A percentile compares a stretch with the other conserved stretches of the same genome.
These are phyloP conservation scores for Liasis olivaceus DNA, from an alignment of 2,797 vertebrate genomes.

Conservation along the genomic window DNA sequence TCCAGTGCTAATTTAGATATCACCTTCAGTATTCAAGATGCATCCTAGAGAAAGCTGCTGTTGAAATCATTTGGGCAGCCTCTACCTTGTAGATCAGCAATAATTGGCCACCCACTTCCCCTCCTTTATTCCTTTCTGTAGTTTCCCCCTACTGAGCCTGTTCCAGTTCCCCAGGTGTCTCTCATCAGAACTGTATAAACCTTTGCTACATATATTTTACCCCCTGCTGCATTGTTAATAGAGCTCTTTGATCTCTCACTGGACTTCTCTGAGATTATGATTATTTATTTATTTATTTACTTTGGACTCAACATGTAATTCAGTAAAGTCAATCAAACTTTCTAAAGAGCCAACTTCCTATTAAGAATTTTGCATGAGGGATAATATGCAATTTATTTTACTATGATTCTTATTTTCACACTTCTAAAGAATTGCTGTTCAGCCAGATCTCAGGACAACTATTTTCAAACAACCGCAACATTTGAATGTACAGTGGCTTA, in stretches of 20 bases:
- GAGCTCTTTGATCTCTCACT: slow-evolving; percentile 58
- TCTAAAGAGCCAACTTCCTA: slow-evolving; percentile 32
- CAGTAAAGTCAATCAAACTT: slow-evolving; percentile 58
- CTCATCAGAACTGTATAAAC: slow-evolving; percentile 57
- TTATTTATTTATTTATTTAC: slow-evolving; percentile 31
- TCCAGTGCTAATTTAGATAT: slow-evolving; percentile 54
- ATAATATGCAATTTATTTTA: slow-evolving; percentile 6
- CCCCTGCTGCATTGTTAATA: slow-evolving; percentile 57
- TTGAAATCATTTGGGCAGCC: slow-evolving; percentile 65
- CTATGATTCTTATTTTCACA: slow-evolving; percentile 14
- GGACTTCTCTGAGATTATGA: slow-evolving; percentile 56
- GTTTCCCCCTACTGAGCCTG: slow-evolving; percentile 53
- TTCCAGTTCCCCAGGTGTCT: slow-evolving; percentile 51
- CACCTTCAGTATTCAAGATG: slow-evolving; percentile 53
- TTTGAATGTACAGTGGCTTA: neutral
- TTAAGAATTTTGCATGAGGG: slow-evolving; percentile 21
- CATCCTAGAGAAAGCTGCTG: slow-evolving; percentile 59
- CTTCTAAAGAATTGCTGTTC: slow-evolving; percentile 30
- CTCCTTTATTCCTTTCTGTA: slow-evolving; percentile 42
- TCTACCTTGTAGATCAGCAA: slow-evolving; percentile 59
- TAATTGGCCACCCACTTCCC: slow-evolving; percentile 55
- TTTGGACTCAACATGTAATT: slow-evolving; percentile 53
- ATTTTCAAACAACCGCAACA: neutral
- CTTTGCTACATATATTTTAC: slow-evolving; percentile 49
- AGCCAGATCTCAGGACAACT: neutral